Evolutionary conservation across 1,140 invertebrate genomes (phyloP).

Genomic region (Tenebrio molitor): DNA sequence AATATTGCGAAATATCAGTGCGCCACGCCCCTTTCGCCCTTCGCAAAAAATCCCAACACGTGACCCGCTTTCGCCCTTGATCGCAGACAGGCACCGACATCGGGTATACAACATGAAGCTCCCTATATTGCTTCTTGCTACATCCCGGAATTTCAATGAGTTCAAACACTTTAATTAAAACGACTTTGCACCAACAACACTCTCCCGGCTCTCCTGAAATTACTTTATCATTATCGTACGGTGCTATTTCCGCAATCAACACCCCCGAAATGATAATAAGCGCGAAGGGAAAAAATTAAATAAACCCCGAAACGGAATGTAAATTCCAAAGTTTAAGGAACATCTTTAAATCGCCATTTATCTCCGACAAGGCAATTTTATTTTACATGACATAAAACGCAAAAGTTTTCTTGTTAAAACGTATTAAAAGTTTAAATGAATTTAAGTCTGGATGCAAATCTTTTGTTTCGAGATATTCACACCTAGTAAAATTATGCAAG

Average conservation of each 20-base stretch:
- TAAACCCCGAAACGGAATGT: neutral
- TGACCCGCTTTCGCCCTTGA: slow-evolving; percentile 26
- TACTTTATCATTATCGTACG: slow-evolving; percentile 25
- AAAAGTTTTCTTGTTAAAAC: slow-evolving; percentile 34
- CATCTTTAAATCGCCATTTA: slow-evolving; percentile 39
- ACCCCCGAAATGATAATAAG: slow-evolving; percentile 3
- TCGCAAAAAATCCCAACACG: neutral
- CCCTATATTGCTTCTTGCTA: slow-evolving; percentile 36
- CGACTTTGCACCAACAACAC: slow-evolving; percentile 22
- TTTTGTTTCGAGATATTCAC: slow-evolving; percentile 38
- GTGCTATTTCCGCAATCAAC: slow-evolving; percentile 12
- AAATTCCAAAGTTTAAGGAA: slow-evolving; percentile 16
- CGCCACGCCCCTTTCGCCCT: neutral
- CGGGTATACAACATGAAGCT: slow-evolving; percentile 27
- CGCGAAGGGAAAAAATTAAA: slow-evolving; percentile 21
- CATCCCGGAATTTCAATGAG: slow-evolving; percentile 37
- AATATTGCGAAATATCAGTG: slow-evolving; percentile 20
- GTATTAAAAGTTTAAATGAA: slow-evolving; percentile 40
- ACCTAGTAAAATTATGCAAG: slow-evolving; percentile 33
- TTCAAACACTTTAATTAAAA: slow-evolving; percentile 32
- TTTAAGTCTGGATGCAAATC: slow-evolving; percentile 38
- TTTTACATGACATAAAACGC: slow-evolving; percentile 39
- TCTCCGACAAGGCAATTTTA: slow-evolving; percentile 32
- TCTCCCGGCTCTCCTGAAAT: neutral
- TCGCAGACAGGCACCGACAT: slow-evolving; percentile 13